These are phyloP conservation scores for Argentina silus DNA, from an alignment of 2,797 vertebrate species.

Conservation along the genomic window DNA sequence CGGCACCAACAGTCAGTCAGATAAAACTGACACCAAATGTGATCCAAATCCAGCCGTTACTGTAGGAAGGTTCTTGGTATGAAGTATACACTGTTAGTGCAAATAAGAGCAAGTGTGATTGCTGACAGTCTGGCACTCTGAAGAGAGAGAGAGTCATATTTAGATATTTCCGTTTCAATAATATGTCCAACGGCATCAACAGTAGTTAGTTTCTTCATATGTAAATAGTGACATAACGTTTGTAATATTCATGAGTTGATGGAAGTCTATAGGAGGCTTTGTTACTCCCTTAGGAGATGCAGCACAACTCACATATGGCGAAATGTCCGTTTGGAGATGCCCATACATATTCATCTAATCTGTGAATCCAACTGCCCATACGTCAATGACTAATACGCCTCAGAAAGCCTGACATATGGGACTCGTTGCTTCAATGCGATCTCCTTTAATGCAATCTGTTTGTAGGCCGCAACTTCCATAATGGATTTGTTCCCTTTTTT, in stretches of 20 bases:
- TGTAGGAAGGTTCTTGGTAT: too few species aligned
- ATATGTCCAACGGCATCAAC: slow-evolving; percentile 10
- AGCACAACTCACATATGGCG: slow-evolving; percentile 24
- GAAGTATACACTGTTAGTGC: too few species aligned
- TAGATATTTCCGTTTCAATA: slow-evolving; percentile 12
- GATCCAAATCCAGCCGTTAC: too few species aligned
- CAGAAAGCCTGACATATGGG: slow-evolving; percentile 45
- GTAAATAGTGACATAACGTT: slow-evolving; percentile 46
- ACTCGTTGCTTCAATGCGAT: slow-evolving; percentile 31
- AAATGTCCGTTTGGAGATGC: slow-evolving; percentile 54
- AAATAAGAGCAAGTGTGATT: not conserved
- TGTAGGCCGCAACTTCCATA: slow-evolving; percentile 59
- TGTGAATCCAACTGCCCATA: slow-evolving; percentile 23
- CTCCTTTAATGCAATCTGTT: slow-evolving; percentile 44
- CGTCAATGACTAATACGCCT: slow-evolving; percentile 30
- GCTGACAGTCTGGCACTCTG: too few species aligned
- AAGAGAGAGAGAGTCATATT: slow-evolving; percentile 22
- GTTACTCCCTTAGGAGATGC: not conserved
- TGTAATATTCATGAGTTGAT: slow-evolving; percentile 46
- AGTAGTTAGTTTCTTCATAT: slow-evolving; percentile 43
- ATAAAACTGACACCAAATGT: too few species aligned
- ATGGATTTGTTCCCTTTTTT: slow-evolving; percentile 62
- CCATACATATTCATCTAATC: slow-evolving; percentile 20
- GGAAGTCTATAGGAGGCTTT: not conserved
- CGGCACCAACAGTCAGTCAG: too few species aligned